Conservation (phyloP, 2,113 vertebrate species). For the Vulpes lagopus region DNA sequence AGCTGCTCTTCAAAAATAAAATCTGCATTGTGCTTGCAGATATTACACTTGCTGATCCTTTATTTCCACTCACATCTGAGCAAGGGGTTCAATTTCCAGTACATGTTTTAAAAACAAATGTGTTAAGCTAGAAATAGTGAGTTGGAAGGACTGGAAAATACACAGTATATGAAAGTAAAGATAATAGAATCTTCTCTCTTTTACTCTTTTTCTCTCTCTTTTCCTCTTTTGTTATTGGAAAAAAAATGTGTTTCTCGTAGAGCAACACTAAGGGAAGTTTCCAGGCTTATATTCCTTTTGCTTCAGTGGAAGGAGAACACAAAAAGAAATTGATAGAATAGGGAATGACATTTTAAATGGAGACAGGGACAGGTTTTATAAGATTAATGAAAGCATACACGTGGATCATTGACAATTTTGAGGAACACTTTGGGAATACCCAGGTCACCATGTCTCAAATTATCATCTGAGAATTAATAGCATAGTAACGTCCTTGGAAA, state of each 20-base stretch:
- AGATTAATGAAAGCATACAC: background rate
- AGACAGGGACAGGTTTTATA: background rate
- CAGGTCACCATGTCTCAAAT: background rate
- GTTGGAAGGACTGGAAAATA: background rate
- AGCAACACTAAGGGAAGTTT: background rate
- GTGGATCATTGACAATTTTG: constrained; percentile 18
- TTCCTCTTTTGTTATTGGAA: background rate
- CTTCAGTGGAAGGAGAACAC: background rate
- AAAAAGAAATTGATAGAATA: background rate
- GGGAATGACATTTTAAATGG: background rate
- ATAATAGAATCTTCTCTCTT: background rate
- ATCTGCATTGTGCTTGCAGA: background rate
- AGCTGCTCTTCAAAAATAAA: constrained; percentile 6
- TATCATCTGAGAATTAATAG: constrained; percentile 15
- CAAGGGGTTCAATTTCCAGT: background rate
- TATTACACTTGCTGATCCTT: background rate
- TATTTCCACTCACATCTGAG: constrained; percentile 43
- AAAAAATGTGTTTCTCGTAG: background rate
- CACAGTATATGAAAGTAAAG: background rate
- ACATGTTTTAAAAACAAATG: constrained; percentile 30
- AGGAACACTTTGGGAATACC: background rate
- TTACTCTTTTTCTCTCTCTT: background rate
- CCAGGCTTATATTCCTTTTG: background rate
- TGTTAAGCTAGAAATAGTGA: background rate
- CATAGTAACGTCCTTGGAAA: background rate